Conservation (phyloP, 2,113 vertebrate species). For the Thryonomys swinderianus region DNA sequence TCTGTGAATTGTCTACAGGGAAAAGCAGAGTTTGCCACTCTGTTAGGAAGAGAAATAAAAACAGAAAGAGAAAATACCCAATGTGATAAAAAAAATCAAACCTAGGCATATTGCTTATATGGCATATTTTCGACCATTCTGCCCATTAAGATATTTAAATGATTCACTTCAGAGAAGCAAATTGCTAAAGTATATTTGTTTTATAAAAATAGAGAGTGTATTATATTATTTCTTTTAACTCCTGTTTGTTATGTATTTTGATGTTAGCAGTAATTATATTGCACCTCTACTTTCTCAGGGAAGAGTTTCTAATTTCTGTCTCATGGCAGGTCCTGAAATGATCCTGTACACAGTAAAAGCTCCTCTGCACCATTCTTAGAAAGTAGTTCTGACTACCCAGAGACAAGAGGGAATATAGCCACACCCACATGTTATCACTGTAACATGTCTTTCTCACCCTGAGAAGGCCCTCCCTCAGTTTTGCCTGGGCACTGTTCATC, state of each 20-base stretch:
- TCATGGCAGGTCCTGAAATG: background rate
- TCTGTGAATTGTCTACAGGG: background rate
- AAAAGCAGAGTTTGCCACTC: background rate
- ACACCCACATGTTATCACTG: too few relatives aligned
- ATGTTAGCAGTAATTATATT: background rate
- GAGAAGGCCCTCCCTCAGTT: background rate
- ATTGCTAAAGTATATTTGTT: background rate
- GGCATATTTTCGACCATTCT: background rate
- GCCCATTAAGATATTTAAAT: constrained; percentile 11
- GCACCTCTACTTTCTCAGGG: background rate
- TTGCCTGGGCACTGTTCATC: background rate
- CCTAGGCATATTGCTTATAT: background rate
- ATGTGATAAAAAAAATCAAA: constrained; percentile 11
- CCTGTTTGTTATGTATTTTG: background rate
- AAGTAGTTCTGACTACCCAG: background rate
- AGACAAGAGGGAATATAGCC: background rate
- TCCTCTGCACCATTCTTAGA: background rate
- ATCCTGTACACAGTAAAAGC: background rate
- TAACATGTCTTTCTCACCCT: background rate
- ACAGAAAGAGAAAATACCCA: background rate
- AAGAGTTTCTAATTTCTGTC: background rate
- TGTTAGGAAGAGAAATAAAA: constrained; percentile 39
- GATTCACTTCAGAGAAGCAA: constrained; percentile 9
- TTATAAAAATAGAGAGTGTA: constrained; percentile 40
- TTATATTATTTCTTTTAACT: constrained; percentile 15